These are phyloP conservation scores for Crax fasciolata DNA, from an alignment of 2,797 vertebrate species.

Conservation along the genomic window DNA sequence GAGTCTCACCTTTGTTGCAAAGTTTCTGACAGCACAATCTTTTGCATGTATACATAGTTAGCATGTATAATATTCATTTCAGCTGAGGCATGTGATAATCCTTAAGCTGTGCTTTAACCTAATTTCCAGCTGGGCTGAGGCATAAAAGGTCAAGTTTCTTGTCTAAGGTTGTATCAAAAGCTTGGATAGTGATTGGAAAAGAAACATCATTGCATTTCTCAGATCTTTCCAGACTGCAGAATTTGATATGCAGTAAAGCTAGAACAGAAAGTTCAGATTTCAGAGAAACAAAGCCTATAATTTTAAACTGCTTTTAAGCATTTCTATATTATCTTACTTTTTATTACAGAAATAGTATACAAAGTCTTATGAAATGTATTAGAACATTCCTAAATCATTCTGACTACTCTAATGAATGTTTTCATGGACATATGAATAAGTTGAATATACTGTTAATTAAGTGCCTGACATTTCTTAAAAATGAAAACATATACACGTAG, in stretches of 20 bases:
- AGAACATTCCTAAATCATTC: not conserved
- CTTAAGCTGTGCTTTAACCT: slow-evolving; percentile 10
- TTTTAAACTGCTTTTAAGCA: not conserved
- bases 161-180: not conserved
- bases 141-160: not conserved
- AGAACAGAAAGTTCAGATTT: not conserved
- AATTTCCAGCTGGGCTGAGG: not conserved
- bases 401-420: not conserved
- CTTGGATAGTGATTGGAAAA: not conserved
- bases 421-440: not conserved
- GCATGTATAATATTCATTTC: not conserved
- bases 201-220: not conserved
- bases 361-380: not conserved
- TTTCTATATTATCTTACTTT: not conserved
- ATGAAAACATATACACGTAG: not conserved
- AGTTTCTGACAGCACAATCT: not conserved
- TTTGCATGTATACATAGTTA: not conserved
- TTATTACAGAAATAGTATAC: not conserved
- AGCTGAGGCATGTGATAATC: not conserved
- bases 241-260: not conserved
- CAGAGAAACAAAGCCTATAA: not conserved
- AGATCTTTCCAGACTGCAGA: not conserved
- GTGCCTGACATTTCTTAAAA: not conserved
- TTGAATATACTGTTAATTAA: not conserved
- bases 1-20: not conserved